Base-by-base conservation (phyloP, 2,113 vertebrate genomes). In the Phainopepla nitens region DNA sequence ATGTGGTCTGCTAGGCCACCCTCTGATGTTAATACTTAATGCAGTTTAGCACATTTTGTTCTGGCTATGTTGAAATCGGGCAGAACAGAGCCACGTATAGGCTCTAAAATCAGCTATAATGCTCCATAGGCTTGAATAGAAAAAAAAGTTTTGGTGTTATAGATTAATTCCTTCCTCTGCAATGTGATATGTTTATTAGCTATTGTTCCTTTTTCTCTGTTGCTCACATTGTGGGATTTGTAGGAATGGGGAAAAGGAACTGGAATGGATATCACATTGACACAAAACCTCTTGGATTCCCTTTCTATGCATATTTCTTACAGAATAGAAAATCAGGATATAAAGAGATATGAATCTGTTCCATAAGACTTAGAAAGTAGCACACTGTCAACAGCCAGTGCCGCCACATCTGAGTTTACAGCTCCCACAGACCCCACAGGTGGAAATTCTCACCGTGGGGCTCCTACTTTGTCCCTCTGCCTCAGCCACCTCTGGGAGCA, bases 371-470 rank as follows among this genome's bases (percentile, higher is more conserved):
- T 33, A 29, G 25, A 25, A 65, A 49, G 8, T 6, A 41, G 9
- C 36, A 29, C 27, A 44, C 3, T 24, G 49, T 28, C 23, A 81
- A 15, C 29, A 66, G 28, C 7, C 35, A 24, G 2, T 23, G 25
- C 10, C 65, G n/a, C 27, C 25, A 9, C 2, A 15, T 10, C 36
- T 15, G 47, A 24, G 15, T 5, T 75, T 7, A 12, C 4, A 21
- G 10, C 20, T 9, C 39, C 6, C 72, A 16, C 44, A 21, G 45
- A 50, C 29, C 7, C 41, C 10, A 6, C 0, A 2, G n/a, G 5
- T 0, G 33, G 54, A 7, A 53, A 61, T 2, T n/a, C 19, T 17
- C 47, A 12, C 66, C 10, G 0, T 1, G 31, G 35, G 28, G 35
- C 36, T 81, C 60, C 58, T 17, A 0, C 51, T 53, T 22, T 9